Percentiles rank a stretch among this genome's conserved stretches.
phyloP scores from a whole-genome alignment of 1,140 invertebrate genomes.

The Drosophila kanapiae region DNA sequence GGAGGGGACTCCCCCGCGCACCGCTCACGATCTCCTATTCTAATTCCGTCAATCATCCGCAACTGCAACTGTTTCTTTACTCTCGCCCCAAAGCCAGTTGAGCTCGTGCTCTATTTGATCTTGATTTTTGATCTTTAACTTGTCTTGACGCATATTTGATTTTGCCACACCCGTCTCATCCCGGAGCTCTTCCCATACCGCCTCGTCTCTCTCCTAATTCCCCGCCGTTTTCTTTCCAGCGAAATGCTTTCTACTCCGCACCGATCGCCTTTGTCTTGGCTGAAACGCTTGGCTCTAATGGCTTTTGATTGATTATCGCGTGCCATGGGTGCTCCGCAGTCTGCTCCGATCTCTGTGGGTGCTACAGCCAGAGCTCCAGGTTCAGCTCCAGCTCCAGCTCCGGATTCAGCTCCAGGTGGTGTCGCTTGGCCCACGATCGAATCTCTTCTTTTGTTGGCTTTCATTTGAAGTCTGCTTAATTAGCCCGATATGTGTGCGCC shows the following conservation, averaged over 20 bases:
- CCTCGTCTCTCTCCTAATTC: slow-evolving; percentile 7
- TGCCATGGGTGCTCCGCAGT: slow-evolving; percentile 57
- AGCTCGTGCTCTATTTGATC: slow-evolving; percentile 64
- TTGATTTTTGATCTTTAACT: slow-evolving; percentile 82
- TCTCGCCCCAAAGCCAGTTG: not conserved
- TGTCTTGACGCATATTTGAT: slow-evolving; percentile 72
- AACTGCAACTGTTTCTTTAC: slow-evolving; percentile 60
- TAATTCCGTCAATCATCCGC: slow-evolving; percentile 80
- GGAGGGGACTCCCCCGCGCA: slow-evolving; percentile 2
- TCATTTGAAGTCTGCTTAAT: slow-evolving; percentile 79
- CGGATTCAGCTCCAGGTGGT: slow-evolving; percentile 50
- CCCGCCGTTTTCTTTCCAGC: slow-evolving; percentile 55
- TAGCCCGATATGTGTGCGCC: slow-evolving; percentile 63
- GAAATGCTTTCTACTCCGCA: slow-evolving; percentile 80
- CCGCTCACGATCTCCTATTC: slow-evolving; percentile 74
- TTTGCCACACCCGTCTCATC: slow-evolving; percentile 66
- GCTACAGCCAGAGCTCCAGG: slow-evolving; percentile 38
- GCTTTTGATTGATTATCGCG: slow-evolving; percentile 83
- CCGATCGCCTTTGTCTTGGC: slow-evolving; percentile 59
- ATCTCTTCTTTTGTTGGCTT: slow-evolving; percentile 56
- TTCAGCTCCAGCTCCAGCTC: slow-evolving; percentile 31
- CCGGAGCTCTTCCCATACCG: not conserved
- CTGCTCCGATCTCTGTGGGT: slow-evolving; percentile 59
- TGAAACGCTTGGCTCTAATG: slow-evolving; percentile 77
- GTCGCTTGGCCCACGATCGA: slow-evolving; percentile 74